phyloP scores from a whole-genome alignment of 1,140 invertebrate genomes.

The Pseudoatta argentina region DNA sequence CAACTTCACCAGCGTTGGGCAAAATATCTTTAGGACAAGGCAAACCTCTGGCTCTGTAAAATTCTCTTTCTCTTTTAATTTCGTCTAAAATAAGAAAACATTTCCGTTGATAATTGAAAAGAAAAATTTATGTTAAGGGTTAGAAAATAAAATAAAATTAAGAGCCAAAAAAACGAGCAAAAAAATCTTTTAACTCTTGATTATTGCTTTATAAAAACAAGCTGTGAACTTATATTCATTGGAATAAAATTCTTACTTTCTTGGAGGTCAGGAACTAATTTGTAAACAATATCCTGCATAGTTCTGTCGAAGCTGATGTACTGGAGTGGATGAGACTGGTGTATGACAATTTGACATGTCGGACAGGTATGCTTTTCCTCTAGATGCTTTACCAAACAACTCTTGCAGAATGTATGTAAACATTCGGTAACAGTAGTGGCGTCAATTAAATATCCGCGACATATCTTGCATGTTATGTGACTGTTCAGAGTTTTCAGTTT shows the following conservation, averaged over 20 bases:
- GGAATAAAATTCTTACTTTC: conserved; percentile 89
- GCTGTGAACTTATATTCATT: too few species aligned
- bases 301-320: conserved; percentile 99
- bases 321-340: conserved; percentile 98
- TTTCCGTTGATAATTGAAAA: background rate
- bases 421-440: conserved; percentile 99
- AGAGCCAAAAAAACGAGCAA: background rate
- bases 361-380: conserved; percentile 99
- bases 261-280: conserved; percentile 96
- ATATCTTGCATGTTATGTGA: conserved; percentile 98
- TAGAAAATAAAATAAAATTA: background rate
- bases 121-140: background rate
- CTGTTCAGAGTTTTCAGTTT: conserved; percentile 96
- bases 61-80: conserved; percentile 94
- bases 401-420: conserved; percentile 99
- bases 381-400: conserved; percentile 98
- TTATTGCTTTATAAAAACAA: too few species aligned
- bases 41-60: conserved; percentile 93
- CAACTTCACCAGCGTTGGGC: conserved; percentile 88
- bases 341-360: conserved; percentile 98
- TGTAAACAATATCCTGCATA: conserved; percentile 99
- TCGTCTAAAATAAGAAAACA: conserved; percentile 89
- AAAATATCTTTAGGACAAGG: conserved; percentile 96
- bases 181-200: too few species aligned
- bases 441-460: conserved; percentile 98